A percentile compares a stretch with the other conserved stretches of the same genome.
Conservation (phyloP, 2,113 vertebrate species). For the Tenrec ecaudatus region DNA sequence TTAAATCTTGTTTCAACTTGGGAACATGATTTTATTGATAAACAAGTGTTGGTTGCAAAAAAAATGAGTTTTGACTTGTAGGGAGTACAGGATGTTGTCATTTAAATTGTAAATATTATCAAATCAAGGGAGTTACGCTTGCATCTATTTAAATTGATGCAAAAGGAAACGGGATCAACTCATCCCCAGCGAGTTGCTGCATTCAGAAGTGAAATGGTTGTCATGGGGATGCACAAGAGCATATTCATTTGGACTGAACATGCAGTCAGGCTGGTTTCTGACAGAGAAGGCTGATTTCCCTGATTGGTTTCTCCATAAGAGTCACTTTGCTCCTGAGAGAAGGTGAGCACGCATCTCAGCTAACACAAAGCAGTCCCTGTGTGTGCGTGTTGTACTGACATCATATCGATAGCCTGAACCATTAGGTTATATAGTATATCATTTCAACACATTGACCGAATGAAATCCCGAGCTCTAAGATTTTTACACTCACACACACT, state of each 20-base stretch:
- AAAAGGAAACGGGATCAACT: conserved; percentile 37
- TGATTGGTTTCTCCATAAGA: conserved; percentile 52
- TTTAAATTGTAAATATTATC: conserved; percentile 72
- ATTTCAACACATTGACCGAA: conserved; percentile 23
- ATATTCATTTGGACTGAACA: conserved; percentile 71
- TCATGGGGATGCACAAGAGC: conserved; percentile 68
- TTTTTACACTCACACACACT: neutral
- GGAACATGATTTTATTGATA: conserved; percentile 39
- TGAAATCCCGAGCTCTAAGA: conserved; percentile 12
- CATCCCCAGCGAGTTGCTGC: conserved; percentile 27
- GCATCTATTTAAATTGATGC: conserved; percentile 41
- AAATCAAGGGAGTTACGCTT: conserved; percentile 55
- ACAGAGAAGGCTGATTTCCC: conserved; percentile 59
- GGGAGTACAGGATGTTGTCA: conserved; percentile 1
- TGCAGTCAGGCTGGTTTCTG: conserved; percentile 64
- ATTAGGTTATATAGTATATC: neutral
- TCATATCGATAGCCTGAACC: neutral
- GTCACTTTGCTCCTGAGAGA: conserved; percentile 44
- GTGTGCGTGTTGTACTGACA: neutral
- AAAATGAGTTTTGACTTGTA: neutral
- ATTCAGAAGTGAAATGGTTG: conserved; percentile 68
- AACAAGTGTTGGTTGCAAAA: conserved; percentile 45
- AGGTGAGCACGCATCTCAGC: neutral
- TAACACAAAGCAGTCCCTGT: neutral
- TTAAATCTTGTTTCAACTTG: conserved; percentile 7